Conservation (phyloP, 1,140 invertebrate genomes). For the Drosophila suzukii region DNA sequence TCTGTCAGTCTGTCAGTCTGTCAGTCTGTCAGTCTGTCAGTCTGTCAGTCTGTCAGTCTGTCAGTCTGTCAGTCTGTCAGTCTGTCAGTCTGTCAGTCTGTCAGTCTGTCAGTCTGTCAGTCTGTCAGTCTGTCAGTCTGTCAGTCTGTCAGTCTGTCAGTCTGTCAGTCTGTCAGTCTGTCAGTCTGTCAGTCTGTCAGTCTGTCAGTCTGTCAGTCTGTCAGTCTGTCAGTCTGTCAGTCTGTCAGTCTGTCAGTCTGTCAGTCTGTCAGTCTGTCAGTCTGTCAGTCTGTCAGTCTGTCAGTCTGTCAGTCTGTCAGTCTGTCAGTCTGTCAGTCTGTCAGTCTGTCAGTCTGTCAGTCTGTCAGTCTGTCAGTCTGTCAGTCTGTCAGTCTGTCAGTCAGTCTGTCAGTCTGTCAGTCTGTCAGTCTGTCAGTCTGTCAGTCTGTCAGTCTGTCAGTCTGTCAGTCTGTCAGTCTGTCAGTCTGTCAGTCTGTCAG, state of each 20-base stretch:
- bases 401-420: too few relatives aligned
- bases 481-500: not conserved
- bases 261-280: not conserved
- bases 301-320: not conserved
- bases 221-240: not conserved
- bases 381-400: not conserved
- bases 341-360: not conserved
- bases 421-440: not conserved
- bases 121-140: not conserved
- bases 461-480: not conserved
- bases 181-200: not conserved
- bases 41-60: not conserved
- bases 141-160: not conserved
- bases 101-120: not conserved
- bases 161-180: not conserved
- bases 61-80: not conserved
- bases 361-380: not conserved
- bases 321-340: not conserved
- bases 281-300: not conserved
- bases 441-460: not conserved
- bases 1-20: not conserved
- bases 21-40: not conserved
- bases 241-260: not conserved
- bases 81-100: not conserved
- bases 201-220: not conserved